Conservation (phyloP, 2,888 invertebrate species). For the Sarcophaga rosellei region DNA sequence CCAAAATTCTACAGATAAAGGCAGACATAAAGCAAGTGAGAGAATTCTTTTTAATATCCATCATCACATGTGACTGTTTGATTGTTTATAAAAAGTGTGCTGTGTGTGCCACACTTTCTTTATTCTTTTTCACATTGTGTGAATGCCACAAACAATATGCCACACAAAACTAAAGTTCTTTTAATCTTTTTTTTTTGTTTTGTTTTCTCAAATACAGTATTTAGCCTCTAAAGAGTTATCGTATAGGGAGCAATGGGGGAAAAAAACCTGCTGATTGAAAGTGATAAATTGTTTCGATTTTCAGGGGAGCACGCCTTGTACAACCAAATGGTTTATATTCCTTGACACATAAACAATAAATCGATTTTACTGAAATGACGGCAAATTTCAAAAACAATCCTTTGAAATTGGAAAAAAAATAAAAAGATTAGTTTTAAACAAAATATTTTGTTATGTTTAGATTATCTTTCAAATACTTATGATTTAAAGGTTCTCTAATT, state of each 20-base stretch:
- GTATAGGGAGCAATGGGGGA: neutral
- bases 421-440: neutral
- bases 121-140: neutral
- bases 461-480: neutral
- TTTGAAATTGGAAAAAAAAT: constrained; percentile 8
- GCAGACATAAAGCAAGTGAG: constrained; percentile 5
- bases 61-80: constrained; percentile 51
- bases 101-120: constrained; percentile 41
- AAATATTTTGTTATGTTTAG: neutral
- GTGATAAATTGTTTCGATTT: constrained; percentile 48
- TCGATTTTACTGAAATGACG: neutral
- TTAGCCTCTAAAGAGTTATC: neutral
- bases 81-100: constrained; percentile 46
- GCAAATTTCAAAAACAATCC: neutral
- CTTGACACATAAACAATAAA: constrained; percentile 35
- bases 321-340: constrained; percentile 43
- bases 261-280: constrained; percentile 40
- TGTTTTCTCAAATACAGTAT: constrained; percentile 20
- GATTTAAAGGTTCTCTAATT: constrained; percentile 7
- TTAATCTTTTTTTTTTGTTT: constrained; percentile 33
- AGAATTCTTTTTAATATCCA: constrained; percentile 61
- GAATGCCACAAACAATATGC: constrained; percentile 16
- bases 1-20: neutral
- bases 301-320: neutral
- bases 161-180: constrained; percentile 29